phyloP scores from a whole-genome alignment of 2,888 invertebrate genomes.

The Caenorhabditis japonica region DNA sequence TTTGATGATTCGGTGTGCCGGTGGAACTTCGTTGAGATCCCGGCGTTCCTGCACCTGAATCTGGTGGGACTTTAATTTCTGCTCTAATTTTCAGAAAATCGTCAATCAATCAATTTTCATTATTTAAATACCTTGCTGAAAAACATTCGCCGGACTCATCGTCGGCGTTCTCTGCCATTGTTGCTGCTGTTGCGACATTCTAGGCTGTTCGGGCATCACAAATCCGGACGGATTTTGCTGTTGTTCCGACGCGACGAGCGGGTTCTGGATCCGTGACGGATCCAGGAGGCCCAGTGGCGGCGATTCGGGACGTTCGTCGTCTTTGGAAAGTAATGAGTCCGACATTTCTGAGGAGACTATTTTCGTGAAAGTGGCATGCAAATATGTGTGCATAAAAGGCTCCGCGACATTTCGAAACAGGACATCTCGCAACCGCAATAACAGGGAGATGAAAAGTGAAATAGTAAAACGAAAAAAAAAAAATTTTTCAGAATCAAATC shows the following conservation, averaged over 20 bases:
- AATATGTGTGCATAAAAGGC: too few species aligned
- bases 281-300: slow-evolving; percentile 46
- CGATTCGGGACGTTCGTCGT: slow-evolving; percentile 28
- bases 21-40: slow-evolving; percentile 43
- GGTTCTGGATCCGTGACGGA: slow-evolving; percentile 51
- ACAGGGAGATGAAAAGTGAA: too few species aligned
- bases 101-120: not conserved
- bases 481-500: too few species aligned
- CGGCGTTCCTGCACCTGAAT: slow-evolving; percentile 28
- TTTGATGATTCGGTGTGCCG: slow-evolving; percentile 33
- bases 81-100: too few species aligned
- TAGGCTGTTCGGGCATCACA: slow-evolving; percentile 51
- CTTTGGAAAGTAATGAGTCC: slow-evolving; percentile 7
- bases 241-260: slow-evolving; percentile 38
- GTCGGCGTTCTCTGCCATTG: slow-evolving; percentile 46
- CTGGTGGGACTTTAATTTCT: too few species aligned
- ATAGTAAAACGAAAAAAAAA: too few species aligned
- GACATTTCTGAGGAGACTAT: slow-evolving; percentile 9
- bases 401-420: too few species aligned
- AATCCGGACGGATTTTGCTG: slow-evolving; percentile 21
- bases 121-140: slow-evolving; percentile 12
- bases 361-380: not conserved
- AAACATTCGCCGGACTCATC: slow-evolving; percentile 42
- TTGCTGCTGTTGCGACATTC: slow-evolving; percentile 6
- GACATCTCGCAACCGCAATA: too few species aligned